Percentiles rank a stretch among this genome's conserved stretches.
phyloP scores from a whole-genome alignment of 2,113 vertebrate genomes.

The Archilochus colubris region DNA sequence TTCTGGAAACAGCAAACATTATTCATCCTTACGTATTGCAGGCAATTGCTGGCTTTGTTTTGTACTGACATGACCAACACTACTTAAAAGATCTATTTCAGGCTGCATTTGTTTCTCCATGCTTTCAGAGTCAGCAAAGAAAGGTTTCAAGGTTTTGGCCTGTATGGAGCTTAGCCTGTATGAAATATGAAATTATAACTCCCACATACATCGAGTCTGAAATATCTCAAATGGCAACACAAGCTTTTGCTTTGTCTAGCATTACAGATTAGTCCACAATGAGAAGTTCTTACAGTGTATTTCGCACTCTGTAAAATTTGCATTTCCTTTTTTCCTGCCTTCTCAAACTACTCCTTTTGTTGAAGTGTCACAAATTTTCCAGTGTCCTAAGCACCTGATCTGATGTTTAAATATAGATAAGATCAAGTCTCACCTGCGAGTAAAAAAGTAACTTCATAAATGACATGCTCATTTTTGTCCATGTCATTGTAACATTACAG shows the following conservation, averaged over 20 bases:
- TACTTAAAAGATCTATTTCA: not conserved
- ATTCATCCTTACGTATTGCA: not conserved
- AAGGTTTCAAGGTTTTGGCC: not conserved
- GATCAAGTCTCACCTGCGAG: not conserved
- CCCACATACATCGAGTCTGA: not conserved
- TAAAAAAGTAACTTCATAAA: not conserved
- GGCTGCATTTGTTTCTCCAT: not conserved
- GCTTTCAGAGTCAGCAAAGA: not conserved
- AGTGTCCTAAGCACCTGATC: not conserved
- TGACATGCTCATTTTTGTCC: not conserved
- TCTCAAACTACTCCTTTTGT: not conserved
- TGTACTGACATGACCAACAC: not conserved
- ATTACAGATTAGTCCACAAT: not conserved
- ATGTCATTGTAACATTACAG: not conserved
- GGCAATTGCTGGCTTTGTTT: not conserved
- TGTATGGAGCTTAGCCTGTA: not conserved
- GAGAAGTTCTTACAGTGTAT: accelerated
- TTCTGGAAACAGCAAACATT: not conserved
- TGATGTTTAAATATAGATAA: not conserved
- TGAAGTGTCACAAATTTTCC: not conserved
- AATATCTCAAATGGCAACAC: not conserved
- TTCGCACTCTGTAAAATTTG: not conserved
- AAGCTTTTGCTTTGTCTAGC: not conserved
- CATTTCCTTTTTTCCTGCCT: not conserved
- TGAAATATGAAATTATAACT: not conserved